Percentiles rank a stretch among this genome's conserved stretches.
Evolutionary conservation across 2,888 invertebrate genomes (phyloP).

Genomic region (Eupelmus urozonus): DNA sequence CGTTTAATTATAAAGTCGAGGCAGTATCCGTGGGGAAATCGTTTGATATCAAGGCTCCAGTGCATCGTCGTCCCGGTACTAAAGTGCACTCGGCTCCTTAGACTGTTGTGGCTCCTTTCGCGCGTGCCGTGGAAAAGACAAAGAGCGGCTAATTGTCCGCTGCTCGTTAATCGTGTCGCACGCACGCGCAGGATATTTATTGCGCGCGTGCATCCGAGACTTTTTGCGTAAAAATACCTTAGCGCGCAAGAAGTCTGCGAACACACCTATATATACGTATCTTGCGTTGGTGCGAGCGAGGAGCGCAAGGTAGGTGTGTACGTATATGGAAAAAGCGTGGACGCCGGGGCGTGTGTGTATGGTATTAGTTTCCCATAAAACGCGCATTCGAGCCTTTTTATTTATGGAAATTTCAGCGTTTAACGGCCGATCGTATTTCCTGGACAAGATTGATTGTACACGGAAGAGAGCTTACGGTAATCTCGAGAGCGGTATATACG

Average conservation of each 20-base stretch:
- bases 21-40: constrained; percentile 10
- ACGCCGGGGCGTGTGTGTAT: neutral
- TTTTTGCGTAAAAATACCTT: neutral
- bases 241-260: neutral
- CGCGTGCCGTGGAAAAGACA: neutral
- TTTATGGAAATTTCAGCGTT: constrained; percentile 34
- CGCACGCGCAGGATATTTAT: constrained; percentile 50
- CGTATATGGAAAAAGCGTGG: neutral
- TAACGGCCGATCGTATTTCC: constrained; percentile 32
- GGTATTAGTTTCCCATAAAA: constrained; percentile 19
- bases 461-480: constrained; percentile 13
- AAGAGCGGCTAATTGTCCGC: constrained; percentile 47
- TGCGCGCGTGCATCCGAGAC: constrained; percentile 29
- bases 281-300: neutral
- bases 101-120: constrained; percentile 8
- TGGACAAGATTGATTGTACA: constrained; percentile 31
- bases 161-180: constrained; percentile 51
- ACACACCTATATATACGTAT: neutral
- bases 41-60: neutral
- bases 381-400: constrained; percentile 9
- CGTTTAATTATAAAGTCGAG: constrained; percentile 41
- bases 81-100: neutral
- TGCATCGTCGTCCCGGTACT: neutral
- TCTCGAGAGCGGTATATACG: too few species aligned
- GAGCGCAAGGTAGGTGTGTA: neutral